Conservation (phyloP, 2,888 invertebrate genomes). For the Rhagonycha fulva region DNA sequence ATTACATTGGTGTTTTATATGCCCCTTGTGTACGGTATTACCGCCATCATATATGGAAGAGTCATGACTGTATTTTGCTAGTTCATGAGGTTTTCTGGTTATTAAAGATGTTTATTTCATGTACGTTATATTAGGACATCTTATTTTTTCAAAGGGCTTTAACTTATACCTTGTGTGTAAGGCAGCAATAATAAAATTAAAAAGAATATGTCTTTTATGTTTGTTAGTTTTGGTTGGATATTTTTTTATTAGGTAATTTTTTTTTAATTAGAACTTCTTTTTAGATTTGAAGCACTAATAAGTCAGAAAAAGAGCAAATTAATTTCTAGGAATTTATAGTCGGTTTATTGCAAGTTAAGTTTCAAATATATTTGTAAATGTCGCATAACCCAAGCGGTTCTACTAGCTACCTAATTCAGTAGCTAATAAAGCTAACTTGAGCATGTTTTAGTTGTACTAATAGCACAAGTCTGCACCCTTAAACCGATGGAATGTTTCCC, state of each 20-base stretch:
- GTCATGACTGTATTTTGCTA: constrained; percentile 12
- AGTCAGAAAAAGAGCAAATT: background rate
- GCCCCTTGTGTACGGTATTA: constrained; percentile 28
- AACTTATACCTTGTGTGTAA: background rate
- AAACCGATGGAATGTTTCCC: constrained; percentile 30
- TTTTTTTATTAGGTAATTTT: background rate
- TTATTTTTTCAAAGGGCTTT: background rate
- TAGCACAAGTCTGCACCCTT: constrained; percentile 31
- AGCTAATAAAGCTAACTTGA: constrained; percentile 42
- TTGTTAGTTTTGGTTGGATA: background rate
- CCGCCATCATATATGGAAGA: constrained; percentile 23
- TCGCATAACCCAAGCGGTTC: constrained; percentile 23
- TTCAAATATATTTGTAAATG: constrained; percentile 35
- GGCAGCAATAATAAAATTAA: background rate
- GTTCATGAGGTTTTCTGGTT: constrained; percentile 13
- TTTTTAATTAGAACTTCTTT: background rate
- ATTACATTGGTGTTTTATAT: constrained; percentile 31
- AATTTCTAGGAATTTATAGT: constrained; percentile 13
- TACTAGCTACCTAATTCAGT: constrained; percentile 39
- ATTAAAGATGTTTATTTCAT: constrained; percentile 26
- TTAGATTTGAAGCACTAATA: background rate
- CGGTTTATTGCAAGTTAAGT: constrained; percentile 20
- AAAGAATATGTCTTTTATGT: background rate
- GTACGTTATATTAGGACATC: constrained; percentile 6
- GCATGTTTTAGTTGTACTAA: constrained; percentile 38